Conservation (phyloP, 2,797 vertebrate species). For the Strix occidentalis region DNA sequence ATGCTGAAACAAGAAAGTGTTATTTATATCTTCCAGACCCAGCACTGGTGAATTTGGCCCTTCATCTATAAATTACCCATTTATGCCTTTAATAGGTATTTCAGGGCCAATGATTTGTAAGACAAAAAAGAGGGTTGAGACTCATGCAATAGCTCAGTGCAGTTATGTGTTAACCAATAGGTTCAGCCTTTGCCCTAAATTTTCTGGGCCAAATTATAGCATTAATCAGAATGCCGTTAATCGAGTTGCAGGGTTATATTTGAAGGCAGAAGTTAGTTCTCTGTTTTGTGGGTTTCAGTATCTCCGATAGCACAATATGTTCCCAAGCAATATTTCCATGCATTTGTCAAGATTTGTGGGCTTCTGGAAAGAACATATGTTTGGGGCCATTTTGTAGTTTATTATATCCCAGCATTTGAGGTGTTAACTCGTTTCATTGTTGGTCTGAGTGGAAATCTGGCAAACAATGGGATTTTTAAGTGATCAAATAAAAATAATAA, state of each 20-base stretch:
- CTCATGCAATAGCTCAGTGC: background rate
- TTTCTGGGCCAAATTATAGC: slow-evolving; percentile 13
- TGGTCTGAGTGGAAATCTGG: slow-evolving; percentile 4
- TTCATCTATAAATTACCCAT: slow-evolving; percentile 59
- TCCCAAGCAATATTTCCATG: background rate
- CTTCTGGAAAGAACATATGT: background rate
- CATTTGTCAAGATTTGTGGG: background rate
- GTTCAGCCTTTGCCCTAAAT: slow-evolving; percentile 23
- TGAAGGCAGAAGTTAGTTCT: background rate
- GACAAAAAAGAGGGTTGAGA: slow-evolving; percentile 18
- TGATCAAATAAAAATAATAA: slow-evolving; percentile 22
- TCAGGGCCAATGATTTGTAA: slow-evolving; percentile 57
- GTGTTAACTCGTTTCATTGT: slow-evolving; percentile 27
- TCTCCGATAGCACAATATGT: background rate
- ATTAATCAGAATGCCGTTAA: slow-evolving; percentile 17
- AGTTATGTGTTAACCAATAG: slow-evolving; percentile 30
- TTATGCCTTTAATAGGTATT: slow-evolving; percentile 53
- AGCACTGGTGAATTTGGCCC: slow-evolving; percentile 52
- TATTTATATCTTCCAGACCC: slow-evolving; percentile 60
- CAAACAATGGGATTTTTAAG: slow-evolving; percentile 26
- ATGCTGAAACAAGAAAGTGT: slow-evolving; percentile 47
- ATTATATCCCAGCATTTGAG: background rate
- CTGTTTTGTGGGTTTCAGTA: background rate
- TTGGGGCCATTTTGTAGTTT: slow-evolving; percentile 1
- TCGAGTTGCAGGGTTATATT: background rate